Conservation (phyloP, 2,113 vertebrate species). For the Corythornis vintsioides region DNA sequence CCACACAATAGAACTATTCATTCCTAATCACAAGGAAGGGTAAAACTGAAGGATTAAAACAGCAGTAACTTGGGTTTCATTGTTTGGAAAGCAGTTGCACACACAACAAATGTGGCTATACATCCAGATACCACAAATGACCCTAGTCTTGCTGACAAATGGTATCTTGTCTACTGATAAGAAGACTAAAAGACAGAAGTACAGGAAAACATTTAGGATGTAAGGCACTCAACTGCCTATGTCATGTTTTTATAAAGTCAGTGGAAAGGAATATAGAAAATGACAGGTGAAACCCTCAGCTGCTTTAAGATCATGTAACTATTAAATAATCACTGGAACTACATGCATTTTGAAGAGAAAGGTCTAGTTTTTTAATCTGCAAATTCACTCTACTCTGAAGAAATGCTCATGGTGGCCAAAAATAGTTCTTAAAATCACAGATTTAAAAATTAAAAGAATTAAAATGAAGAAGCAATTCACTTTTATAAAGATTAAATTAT, state of each 20-base stretch:
- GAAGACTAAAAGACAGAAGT: neutral
- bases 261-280: neutral
- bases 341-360: neutral
- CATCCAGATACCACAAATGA: neutral
- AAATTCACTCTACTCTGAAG: neutral
- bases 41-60: neutral
- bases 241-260: neutral
- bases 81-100: neutral
- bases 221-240: neutral
- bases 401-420: neutral
- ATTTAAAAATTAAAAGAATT: neutral
- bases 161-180: neutral
- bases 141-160: neutral
- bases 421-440: neutral
- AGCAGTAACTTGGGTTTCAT: neutral
- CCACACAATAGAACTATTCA: neutral
- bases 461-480: neutral
- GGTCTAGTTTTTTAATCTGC: neutral
- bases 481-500: neutral
- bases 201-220: neutral
- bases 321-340: neutral
- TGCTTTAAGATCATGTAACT: neutral
- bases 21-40: neutral
- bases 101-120: neutral
- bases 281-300: neutral